Conservation (phyloP, 92 coral and sea anemone genomes). For the Phenganax subtilis region DNA sequence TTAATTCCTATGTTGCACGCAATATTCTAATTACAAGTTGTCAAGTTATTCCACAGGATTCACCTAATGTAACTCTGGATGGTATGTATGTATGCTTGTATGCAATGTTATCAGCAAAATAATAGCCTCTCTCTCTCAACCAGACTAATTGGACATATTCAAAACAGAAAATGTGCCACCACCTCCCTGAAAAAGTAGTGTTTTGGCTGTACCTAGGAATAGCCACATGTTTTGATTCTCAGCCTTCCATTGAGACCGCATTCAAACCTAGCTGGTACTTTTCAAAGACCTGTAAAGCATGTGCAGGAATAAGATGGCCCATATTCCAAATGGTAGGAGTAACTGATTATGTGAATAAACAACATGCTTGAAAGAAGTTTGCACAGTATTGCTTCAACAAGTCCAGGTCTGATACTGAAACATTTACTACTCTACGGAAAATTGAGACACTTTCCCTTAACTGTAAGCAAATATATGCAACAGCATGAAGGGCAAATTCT, state of each 20-base stretch:
- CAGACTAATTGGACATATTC: constrained; percentile 39
- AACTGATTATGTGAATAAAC: constrained; percentile 52
- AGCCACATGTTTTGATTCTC: constrained; percentile 57
- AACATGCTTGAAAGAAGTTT: constrained; percentile 52
- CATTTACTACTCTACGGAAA: constrained; percentile 57
- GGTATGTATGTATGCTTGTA: constrained; percentile 56
- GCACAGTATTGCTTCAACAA: constrained; percentile 56
- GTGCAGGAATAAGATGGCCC: constrained; percentile 62
- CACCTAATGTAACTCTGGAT: constrained; percentile 53
- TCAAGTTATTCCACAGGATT: constrained; percentile 12
- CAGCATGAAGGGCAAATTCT: constrained; percentile 54
- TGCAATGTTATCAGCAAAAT: constrained; percentile 14
- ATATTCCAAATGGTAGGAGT: constrained; percentile 59
- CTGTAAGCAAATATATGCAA: constrained; percentile 62
- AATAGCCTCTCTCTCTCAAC: constrained; percentile 44
- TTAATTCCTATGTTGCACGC: too few species aligned
- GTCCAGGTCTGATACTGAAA: constrained; percentile 42
- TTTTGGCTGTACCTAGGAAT: constrained; percentile 53
- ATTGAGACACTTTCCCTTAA: constrained; percentile 61
- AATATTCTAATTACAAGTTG: too few species aligned
- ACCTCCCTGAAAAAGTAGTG: constrained; percentile 41
- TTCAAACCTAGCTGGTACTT: constrained; percentile 59
- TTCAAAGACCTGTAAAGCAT: constrained; percentile 55
- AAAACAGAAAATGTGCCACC: constrained; percentile 26
- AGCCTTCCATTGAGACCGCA: constrained; percentile 61